Conservation (phyloP, 2,797 vertebrate genomes). For the Falco cherrug region DNA sequence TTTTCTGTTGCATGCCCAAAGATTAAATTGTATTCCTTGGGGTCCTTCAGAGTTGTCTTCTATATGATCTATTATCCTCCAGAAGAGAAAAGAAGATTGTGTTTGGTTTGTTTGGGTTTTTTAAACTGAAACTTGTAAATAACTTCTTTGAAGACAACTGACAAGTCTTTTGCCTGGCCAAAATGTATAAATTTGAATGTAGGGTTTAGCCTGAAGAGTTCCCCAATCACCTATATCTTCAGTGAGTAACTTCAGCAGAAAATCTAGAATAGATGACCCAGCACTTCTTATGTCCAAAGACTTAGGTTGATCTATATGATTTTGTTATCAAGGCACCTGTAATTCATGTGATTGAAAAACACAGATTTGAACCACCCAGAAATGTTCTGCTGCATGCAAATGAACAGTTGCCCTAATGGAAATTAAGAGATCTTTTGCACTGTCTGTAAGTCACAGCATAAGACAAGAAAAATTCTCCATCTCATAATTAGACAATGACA, state of each 20-base stretch:
- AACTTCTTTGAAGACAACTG: background rate
- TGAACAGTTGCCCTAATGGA: background rate
- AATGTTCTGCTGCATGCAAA: background rate
- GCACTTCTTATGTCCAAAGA: background rate
- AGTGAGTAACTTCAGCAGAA: background rate
- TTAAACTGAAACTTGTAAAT: background rate
- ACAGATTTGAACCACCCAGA: background rate
- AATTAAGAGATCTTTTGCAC: background rate
- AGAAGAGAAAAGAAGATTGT: background rate
- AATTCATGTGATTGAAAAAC: background rate
- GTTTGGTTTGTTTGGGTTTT: background rate
- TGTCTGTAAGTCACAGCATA: background rate
- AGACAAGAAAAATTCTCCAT: background rate
- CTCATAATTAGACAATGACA: background rate
- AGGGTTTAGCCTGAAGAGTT: background rate
- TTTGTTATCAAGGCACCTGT: background rate
- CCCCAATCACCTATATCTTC: background rate
- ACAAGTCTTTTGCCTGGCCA: background rate
- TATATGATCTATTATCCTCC: background rate
- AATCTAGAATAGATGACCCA: background rate
- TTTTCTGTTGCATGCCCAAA: background rate
- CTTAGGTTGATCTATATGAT: background rate
- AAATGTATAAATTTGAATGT: background rate
- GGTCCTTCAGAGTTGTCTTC: background rate
- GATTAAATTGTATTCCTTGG: background rate